phyloP scores from a whole-genome alignment of 1,140 invertebrate species.

The Drosophila athabasca region DNA sequence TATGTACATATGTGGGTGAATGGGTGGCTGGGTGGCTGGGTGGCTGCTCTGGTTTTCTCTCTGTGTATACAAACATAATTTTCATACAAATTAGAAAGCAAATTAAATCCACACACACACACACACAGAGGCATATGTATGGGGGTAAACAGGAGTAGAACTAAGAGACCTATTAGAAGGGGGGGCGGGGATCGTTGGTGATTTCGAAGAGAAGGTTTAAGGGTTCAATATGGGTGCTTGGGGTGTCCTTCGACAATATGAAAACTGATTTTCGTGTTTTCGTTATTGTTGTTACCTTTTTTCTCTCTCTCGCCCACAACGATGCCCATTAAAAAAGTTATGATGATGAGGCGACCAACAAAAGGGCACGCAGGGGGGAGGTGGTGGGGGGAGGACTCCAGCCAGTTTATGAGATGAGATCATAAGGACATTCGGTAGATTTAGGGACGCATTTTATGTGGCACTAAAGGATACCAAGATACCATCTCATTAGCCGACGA shows the following conservation, averaged over 20 bases:
- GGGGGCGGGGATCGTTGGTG: no score
- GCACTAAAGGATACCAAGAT: no score
- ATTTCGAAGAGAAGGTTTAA: conserved; percentile 8
- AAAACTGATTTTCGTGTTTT: conserved; percentile 44
- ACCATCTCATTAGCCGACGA: no score
- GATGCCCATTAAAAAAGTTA: conserved; percentile 57
- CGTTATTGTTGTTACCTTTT: conserved; percentile 24
- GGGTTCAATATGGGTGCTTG: conserved; percentile 23
- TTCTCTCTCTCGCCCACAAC: conserved; percentile 28
- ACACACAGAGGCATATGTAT: conserved; percentile 43
- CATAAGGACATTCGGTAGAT: no score
- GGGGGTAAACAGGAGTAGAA: neutral
- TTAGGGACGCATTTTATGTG: no score
- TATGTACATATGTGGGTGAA: conserved; percentile 8
- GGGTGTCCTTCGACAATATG: conserved; percentile 36
- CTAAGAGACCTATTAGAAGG: conserved; percentile 21
- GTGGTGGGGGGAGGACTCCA: no score
- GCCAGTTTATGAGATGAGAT: no score
- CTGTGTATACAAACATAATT: conserved; percentile 39
- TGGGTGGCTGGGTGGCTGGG: neutral
- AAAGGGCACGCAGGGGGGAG: neutral
- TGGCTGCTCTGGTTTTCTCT: no score
- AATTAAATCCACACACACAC: conserved; percentile 55
- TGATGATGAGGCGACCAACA: conserved; percentile 15
- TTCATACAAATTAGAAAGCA: conserved; percentile 71